These are phyloP conservation scores for Fistularia commersonii DNA, from an alignment of 2,797 vertebrate genomes.

Conservation along the genomic window DNA sequence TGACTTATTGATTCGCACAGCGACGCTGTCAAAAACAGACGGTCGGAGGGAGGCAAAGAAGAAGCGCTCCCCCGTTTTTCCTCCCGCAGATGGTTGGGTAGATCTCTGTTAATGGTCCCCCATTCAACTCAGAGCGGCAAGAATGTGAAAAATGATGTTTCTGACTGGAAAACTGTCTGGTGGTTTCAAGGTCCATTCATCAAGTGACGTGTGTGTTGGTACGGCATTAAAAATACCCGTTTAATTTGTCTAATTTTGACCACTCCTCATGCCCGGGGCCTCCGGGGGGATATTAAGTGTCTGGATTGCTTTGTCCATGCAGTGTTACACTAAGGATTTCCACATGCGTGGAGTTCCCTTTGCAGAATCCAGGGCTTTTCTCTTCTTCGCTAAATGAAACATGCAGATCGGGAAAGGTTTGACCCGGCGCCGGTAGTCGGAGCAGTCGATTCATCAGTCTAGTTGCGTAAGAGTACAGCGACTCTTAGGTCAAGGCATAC, in stretches of 20 bases:
- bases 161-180: conserved; percentile 32
- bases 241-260: neutral
- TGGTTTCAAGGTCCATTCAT: conserved; percentile 17
- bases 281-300: conserved; percentile 24
- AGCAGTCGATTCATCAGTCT: too few relatives aligned
- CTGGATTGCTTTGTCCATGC: conserved; percentile 11
- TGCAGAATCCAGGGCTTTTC: conserved; percentile 1
- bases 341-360: conserved; percentile 22
- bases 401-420: conserved; percentile 13
- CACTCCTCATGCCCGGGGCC: neutral
- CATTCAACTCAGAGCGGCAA: conserved; percentile 10
- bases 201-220: conserved; percentile 12
- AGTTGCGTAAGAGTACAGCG: too few relatives aligned
- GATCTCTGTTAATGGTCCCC: conserved; percentile 9
- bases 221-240: neutral
- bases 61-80: too few relatives aligned
- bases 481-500: too few relatives aligned
- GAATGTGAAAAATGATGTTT: conserved; percentile 32
- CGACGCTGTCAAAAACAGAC: too few relatives aligned
- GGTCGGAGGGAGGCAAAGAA: too few relatives aligned
- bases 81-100: conserved; percentile 19
- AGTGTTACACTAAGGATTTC: conserved; percentile 14
- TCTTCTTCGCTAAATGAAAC: neutral
- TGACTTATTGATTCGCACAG: too few relatives aligned
- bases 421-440: conserved; percentile 15